A percentile compares a stretch with the other conserved stretches of the same genome.
Evolutionary conservation across 2,797 vertebrate species (phyloP).

Genomic region (Chloroceryle amazona): DNA sequence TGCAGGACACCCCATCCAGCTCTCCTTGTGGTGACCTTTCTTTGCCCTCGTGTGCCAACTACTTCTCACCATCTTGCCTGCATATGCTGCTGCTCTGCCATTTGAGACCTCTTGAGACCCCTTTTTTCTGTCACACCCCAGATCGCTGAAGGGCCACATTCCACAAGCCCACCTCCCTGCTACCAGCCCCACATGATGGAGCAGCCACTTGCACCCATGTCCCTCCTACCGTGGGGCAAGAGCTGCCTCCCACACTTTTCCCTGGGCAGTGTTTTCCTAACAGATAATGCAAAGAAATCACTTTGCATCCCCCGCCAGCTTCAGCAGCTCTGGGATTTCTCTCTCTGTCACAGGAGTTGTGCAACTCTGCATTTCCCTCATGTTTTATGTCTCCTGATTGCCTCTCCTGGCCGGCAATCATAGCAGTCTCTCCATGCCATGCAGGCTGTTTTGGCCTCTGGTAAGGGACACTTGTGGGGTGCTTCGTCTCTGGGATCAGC

Average conservation of each 20-base stretch:
- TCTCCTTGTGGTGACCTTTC: not conserved
- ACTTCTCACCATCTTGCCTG: not conserved
- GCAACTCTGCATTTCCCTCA: fast-evolving
- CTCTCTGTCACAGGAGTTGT: not conserved
- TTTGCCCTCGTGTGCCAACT: fast-evolving
- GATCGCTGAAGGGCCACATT: fast-evolving
- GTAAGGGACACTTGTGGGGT: fast-evolving
- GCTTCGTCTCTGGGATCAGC: not conserved
- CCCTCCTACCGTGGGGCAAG: not conserved
- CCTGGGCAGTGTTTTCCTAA: not conserved
- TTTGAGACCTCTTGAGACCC: not conserved
- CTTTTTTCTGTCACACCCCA: not conserved
- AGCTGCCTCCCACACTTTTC: not conserved
- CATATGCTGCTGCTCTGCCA: not conserved
- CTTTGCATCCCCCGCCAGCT: fast-evolving
- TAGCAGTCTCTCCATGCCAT: fast-evolving
- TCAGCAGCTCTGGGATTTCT: not conserved
- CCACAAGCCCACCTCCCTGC: not conserved
- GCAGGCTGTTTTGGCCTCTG: not conserved
- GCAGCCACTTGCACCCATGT: not conserved
- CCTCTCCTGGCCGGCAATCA: not conserved
- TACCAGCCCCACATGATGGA: fast-evolving
- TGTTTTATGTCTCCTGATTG: not conserved
- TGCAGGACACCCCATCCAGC: not conserved
- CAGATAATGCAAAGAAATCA: not conserved